These are phyloP conservation scores for Phasianus colchicus DNA, from an alignment of 2,113 vertebrate species.

Conservation along the genomic window DNA sequence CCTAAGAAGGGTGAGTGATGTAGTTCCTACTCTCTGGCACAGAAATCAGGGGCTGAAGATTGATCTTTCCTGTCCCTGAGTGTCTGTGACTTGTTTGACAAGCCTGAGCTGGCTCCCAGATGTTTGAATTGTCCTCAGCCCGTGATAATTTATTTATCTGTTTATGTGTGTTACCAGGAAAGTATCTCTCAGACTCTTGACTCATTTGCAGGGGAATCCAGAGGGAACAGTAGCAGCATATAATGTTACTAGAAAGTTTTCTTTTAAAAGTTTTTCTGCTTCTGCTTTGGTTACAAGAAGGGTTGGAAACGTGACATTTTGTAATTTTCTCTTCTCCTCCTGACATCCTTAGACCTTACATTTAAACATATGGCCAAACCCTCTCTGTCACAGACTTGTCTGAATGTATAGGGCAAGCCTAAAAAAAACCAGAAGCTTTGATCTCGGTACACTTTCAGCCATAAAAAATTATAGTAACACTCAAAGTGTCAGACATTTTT, in stretches of 20 bases:
- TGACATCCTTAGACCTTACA: conserved; percentile 51
- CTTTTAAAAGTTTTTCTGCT: conserved; percentile 62
- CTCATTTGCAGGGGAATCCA: conserved; percentile 75
- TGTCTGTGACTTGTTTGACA: conserved; percentile 83
- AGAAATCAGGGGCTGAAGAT: conserved; percentile 63
- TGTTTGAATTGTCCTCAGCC: conserved; percentile 79
- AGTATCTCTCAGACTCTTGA: conserved; percentile 79
- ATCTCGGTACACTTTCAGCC: conserved; percentile 77
- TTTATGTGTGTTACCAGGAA: conserved; percentile 80
- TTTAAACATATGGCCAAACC: conserved; percentile 77
- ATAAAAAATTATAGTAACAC: conserved; percentile 81
- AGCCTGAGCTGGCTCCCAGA: conserved; percentile 79
- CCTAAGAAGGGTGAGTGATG: background rate
- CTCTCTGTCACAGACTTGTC: conserved; percentile 72
- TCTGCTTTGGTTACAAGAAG: conserved; percentile 71
- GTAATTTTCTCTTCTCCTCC: conserved; percentile 61
- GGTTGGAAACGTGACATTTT: conserved; percentile 71
- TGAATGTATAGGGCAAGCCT: conserved; percentile 50
- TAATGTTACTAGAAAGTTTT: conserved; percentile 76
- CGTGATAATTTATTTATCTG: conserved; percentile 84
- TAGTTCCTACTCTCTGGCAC: conserved; percentile 50
- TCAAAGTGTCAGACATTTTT: conserved; percentile 78
- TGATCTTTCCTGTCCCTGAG: conserved; percentile 74
- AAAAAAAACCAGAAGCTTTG: conserved; percentile 62
- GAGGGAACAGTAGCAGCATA: conserved; percentile 79